Evolutionary conservation across 1,140 invertebrate species (phyloP).

Genomic region (Conus betulinus): DNA sequence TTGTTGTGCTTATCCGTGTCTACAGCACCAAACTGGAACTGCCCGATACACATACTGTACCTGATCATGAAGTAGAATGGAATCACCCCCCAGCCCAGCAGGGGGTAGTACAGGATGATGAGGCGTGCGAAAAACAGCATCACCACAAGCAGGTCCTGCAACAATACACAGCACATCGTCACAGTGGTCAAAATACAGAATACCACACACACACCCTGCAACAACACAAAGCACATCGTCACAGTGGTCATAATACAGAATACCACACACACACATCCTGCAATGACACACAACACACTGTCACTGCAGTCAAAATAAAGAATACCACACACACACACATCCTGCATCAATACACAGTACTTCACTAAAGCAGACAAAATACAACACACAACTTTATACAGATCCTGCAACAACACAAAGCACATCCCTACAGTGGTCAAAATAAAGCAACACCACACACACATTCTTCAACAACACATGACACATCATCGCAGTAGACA

Average conservation of each 20-base stretch:
- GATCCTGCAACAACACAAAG: slow-evolving; percentile 52
- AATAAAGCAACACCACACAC: too few species aligned
- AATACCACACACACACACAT: neutral
- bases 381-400: slow-evolving; percentile 48
- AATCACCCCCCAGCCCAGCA: slow-evolving; percentile 60
- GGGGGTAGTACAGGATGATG: slow-evolving; percentile 61
- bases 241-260: too few species aligned
- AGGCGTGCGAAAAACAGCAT: slow-evolving; percentile 58
- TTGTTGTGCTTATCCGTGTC: too few species aligned
- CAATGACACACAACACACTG: neutral
- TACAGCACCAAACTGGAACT: too few species aligned
- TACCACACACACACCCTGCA: neutral
- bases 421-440: too few species aligned
- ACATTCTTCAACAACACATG: too few species aligned
- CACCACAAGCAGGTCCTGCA: slow-evolving; percentile 61
- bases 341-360: too few species aligned
- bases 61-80: slow-evolving; percentile 64
- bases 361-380: slow-evolving; percentile 31
- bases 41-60: slow-evolving; percentile 36
- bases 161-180: neutral
- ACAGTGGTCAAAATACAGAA: neutral
- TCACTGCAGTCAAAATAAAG: neutral
- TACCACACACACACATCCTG: too few species aligned
- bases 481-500: too few species aligned
- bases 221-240: too few species aligned